Percentiles rank a stretch among this genome's conserved stretches.
Evolutionary conservation across 2,888 invertebrate genomes (phyloP).

Genomic region (Sarcophaga caerulescens): DNA sequence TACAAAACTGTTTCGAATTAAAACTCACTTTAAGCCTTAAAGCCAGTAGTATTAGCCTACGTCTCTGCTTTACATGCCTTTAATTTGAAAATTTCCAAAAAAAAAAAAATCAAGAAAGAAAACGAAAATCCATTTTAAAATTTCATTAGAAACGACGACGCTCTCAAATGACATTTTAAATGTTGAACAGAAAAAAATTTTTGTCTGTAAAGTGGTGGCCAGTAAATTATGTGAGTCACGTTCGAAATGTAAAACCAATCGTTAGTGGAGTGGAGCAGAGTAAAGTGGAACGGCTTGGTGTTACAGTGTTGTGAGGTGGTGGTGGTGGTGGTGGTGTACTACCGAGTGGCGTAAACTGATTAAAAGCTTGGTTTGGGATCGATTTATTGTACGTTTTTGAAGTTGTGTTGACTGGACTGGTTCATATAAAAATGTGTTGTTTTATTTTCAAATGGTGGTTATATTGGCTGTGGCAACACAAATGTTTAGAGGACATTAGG

Average conservation of each 20-base stretch:
- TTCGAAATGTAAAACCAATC: slow-evolving; percentile 49
- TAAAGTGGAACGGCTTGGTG: slow-evolving; percentile 19
- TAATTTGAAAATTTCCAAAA: too few species aligned
- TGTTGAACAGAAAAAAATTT: too few species aligned
- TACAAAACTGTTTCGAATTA: neutral
- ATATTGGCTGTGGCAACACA: neutral
- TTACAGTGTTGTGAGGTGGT: neutral
- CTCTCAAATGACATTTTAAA: neutral
- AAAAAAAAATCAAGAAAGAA: too few species aligned
- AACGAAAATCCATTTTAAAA: neutral
- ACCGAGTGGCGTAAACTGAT: neutral
- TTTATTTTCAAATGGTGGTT: neutral
- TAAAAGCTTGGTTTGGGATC: neutral
- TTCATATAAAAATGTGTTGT: neutral
- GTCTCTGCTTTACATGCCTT: neutral
- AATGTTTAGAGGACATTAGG: neutral
- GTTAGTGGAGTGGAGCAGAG: slow-evolving; percentile 8
- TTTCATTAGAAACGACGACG: neutral
- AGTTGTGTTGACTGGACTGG: neutral
- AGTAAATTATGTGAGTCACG: slow-evolving; percentile 65
- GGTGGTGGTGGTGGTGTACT: neutral
- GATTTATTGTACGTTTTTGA: neutral
- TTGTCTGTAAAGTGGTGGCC: neutral
- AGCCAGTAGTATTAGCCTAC: neutral
- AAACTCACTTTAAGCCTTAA: neutral